Conservation (phyloP, 2,888 invertebrate genomes). For the Cabera pusaria region DNA sequence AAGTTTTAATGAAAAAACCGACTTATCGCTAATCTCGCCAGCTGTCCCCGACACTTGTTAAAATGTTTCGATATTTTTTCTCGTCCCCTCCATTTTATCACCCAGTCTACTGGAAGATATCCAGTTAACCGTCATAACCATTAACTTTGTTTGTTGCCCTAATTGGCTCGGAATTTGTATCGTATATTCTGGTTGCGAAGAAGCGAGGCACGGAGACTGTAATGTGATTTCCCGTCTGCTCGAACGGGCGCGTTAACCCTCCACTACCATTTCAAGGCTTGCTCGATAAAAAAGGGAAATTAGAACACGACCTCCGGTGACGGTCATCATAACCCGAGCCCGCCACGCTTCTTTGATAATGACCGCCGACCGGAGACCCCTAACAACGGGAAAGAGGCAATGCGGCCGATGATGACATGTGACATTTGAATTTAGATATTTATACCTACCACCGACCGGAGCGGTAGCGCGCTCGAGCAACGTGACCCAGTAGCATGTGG, state of each 20-base stretch:
- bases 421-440: slow-evolving; percentile 27
- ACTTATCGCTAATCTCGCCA: slow-evolving; percentile 44
- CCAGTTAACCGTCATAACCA: slow-evolving; percentile 11
- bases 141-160: slow-evolving; percentile 13
- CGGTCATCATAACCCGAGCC: slow-evolving; percentile 32
- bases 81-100: slow-evolving; percentile 19
- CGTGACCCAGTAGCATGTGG: slow-evolving; percentile 8
- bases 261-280: slow-evolving; percentile 7
- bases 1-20: slow-evolving; percentile 55
- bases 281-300: slow-evolving; percentile 31
- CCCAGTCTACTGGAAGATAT: slow-evolving; percentile 21
- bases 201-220: slow-evolving; percentile 13
- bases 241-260: slow-evolving; percentile 21
- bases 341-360: slow-evolving; percentile 27
- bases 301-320: slow-evolving; percentile 30
- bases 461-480: neutral
- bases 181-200: slow-evolving; percentile 11
- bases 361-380: slow-evolving; percentile 28
- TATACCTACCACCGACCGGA: too few species aligned
- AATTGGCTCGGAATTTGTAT: slow-evolving; percentile 12
- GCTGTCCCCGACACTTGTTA: slow-evolving; percentile 46
- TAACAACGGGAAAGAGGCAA: slow-evolving; percentile 26
- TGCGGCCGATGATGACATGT: slow-evolving; percentile 26
- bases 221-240: slow-evolving; percentile 27
- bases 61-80: slow-evolving; percentile 33